These are phyloP conservation scores for Ameiurus melas DNA, from an alignment of 2,113 vertebrate species.

Conservation along the genomic window DNA sequence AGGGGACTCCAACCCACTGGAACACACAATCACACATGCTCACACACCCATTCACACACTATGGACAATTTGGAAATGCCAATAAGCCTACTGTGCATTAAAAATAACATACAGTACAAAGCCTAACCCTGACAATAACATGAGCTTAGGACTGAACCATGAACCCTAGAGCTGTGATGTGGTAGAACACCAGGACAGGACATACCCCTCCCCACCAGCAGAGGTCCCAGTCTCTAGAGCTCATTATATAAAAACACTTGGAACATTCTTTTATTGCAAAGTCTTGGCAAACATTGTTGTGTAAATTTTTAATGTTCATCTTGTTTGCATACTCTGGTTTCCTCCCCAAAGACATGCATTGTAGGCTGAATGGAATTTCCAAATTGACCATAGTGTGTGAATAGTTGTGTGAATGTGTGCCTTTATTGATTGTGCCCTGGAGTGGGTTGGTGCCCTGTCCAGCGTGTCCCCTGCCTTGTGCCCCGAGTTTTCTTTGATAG, in stretches of 20 bases:
- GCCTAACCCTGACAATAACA: background rate
- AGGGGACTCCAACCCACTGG: too few species aligned
- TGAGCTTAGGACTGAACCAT: background rate
- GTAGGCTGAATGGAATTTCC: too few species aligned
- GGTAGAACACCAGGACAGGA: background rate
- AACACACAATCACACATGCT: too few species aligned
- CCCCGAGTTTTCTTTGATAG: too few species aligned
- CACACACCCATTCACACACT: too few species aligned
- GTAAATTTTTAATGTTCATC: background rate
- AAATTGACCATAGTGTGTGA: background rate
- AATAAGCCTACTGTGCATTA: background rate
- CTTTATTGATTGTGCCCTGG: background rate
- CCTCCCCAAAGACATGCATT: too few species aligned
- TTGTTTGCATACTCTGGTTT: too few species aligned
- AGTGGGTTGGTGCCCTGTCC: too few species aligned
- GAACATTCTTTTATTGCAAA: background rate
- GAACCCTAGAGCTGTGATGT: background rate
- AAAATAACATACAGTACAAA: background rate
- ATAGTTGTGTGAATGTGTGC: conserved; percentile 9
- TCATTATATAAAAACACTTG: background rate
- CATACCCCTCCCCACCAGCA: background rate
- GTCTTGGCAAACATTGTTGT: background rate
- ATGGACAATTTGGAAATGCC: too few species aligned
- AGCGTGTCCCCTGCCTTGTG: too few species aligned
- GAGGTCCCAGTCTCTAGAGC: background rate